Conservation (phyloP, 2,113 vertebrate genomes). For the Salvelinus namaycush region DNA sequence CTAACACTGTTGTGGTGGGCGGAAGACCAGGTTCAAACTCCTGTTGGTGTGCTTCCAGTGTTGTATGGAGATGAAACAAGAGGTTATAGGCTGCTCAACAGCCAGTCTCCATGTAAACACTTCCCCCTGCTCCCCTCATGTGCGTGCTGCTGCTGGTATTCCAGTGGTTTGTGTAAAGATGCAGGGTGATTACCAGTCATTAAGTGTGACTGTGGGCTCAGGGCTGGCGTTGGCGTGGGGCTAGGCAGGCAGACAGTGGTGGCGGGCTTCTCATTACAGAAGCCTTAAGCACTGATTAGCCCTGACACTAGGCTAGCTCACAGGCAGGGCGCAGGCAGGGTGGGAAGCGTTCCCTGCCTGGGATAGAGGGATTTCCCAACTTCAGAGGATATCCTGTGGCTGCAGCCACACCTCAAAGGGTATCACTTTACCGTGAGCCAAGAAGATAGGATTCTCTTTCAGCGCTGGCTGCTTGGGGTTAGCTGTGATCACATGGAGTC, state of each 20-base stretch:
- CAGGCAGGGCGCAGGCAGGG: conserved; percentile 34
- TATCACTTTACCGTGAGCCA: conserved; percentile 63
- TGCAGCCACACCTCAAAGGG: conserved; percentile 66
- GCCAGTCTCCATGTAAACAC: conserved; percentile 49
- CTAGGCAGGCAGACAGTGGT: conserved; percentile 66
- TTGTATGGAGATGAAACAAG: conserved; percentile 44
- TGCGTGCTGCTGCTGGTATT: conserved; percentile 57
- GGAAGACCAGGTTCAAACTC: neutral
- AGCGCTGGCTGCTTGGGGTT: conserved; percentile 12
- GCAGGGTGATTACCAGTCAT: conserved; percentile 67
- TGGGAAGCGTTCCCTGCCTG: conserved; percentile 44
- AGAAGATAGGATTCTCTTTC: conserved; percentile 67
- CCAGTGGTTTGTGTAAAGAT: conserved; percentile 68
- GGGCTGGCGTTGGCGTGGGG: conserved; percentile 42
- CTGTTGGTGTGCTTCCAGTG: conserved; percentile 12
- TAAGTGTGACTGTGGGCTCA: conserved; percentile 62
- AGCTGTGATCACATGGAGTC: conserved; percentile 34
- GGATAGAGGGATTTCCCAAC: conserved; percentile 74
- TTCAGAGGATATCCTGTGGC: conserved; percentile 74
- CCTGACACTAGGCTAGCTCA: conserved; percentile 47
- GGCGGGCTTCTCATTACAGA: conserved; percentile 67
- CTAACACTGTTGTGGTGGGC: too few relatives aligned
- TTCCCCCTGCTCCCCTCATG: conserved; percentile 40
- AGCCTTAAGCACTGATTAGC: conserved; percentile 69
- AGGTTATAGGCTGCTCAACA: conserved; percentile 34